Conservation (phyloP, 1,140 invertebrate genomes). For the Dendrolimus kikuchii region DNA sequence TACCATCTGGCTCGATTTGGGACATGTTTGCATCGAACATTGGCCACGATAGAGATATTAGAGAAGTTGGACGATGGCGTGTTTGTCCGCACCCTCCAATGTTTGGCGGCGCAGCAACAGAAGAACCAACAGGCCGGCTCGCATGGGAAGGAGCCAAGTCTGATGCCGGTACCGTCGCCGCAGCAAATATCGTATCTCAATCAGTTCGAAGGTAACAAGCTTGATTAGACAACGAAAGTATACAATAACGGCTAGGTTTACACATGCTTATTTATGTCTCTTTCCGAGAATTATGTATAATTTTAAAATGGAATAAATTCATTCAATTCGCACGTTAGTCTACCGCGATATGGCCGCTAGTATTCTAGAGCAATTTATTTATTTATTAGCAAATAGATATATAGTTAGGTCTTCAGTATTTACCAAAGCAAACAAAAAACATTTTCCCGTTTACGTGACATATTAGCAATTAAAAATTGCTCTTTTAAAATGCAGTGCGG, state of each 20-base stretch:
- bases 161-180: conserved; percentile 96
- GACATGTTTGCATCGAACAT: conserved; percentile 25
- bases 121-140: conserved; percentile 61
- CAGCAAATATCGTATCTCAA: conserved; percentile 97
- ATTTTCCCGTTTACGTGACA: too few relatives aligned
- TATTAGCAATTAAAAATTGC: too few relatives aligned
- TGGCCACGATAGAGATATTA: conserved; percentile 57
- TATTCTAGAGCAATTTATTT: too few relatives aligned
- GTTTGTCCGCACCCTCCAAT: conserved; percentile 86
- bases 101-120: conserved; percentile 84
- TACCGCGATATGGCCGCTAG: too few relatives aligned
- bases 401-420: too few relatives aligned
- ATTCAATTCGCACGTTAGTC: too few relatives aligned
- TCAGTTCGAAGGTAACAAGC: conserved; percentile 85
- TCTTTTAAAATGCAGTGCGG: too few relatives aligned
- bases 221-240: conserved; percentile 25
- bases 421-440: too few relatives aligned
- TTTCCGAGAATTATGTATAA: too few relatives aligned
- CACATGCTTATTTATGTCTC: conserved; percentile 3
- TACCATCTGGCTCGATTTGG: conserved; percentile 5
- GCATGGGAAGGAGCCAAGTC: conserved; percentile 85
- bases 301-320: too few relatives aligned
- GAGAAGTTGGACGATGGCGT: conserved; percentile 80
- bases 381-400: too few relatives aligned
- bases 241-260: conserved; percentile 13